A percentile compares a stretch with the other conserved stretches of the same genome.
These are phyloP conservation scores for Calliphora vomitoria DNA, from an alignment of 2,888 invertebrate species.

Conservation along the genomic window DNA sequence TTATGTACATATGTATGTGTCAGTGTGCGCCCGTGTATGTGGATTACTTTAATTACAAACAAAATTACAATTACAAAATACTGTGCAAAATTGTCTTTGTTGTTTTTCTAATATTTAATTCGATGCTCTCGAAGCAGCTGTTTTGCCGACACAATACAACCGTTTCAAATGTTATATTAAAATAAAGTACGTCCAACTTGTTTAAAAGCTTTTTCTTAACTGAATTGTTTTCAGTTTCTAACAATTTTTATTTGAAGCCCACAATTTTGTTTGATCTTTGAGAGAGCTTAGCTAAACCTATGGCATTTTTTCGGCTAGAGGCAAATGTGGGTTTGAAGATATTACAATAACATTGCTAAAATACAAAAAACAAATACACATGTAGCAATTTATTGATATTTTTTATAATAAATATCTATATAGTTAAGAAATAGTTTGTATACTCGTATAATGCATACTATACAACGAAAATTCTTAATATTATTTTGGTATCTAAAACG, in stretches of 20 bases:
- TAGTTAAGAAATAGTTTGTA: too few species aligned
- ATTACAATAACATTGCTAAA: not conserved
- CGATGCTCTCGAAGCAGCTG: conserved; percentile 9
- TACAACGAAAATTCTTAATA: too few species aligned
- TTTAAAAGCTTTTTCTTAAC: conserved; percentile 75
- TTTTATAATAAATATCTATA: too few species aligned
- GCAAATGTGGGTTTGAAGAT: conserved; percentile 4
- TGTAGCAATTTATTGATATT: not conserved
- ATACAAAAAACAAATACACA: not conserved
- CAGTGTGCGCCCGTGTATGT: not conserved
- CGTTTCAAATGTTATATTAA: conserved; percentile 24
- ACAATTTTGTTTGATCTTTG: conserved; percentile 21
- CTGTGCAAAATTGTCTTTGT: conserved; percentile 33
- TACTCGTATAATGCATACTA: too few species aligned
- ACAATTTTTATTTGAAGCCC: conserved; percentile 37
- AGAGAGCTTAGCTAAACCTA: conserved; percentile 25
- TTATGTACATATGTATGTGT: not conserved
- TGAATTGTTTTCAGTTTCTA: conserved; percentile 62
- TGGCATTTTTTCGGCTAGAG: not conserved
- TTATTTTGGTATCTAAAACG: too few species aligned
- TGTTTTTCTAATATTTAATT: conserved; percentile 28
- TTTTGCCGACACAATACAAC: conserved; percentile 42
- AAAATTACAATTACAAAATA: conserved; percentile 22
- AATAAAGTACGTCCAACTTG: conserved; percentile 70
- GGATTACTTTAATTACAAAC: conserved; percentile 23